phyloP scores from a whole-genome alignment of 2,888 invertebrate species.

The Sphaeridia pumilis region DNA sequence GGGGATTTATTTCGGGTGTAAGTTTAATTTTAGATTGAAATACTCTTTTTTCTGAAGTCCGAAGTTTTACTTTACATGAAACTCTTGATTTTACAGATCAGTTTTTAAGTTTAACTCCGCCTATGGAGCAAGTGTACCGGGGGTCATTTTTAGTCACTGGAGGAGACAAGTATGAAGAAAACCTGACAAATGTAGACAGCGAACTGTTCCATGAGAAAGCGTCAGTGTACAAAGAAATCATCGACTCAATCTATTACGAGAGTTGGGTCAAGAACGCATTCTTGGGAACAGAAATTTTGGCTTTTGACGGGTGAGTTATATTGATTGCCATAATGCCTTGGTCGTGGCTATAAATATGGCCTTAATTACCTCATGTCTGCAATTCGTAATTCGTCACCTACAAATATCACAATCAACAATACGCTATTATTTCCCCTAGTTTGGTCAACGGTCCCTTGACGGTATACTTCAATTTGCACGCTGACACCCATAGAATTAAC shows the following conservation, averaged over 20 bases:
- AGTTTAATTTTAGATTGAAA: no score
- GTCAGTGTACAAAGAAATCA: conserved; percentile 59
- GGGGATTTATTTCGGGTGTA: conserved; percentile 55
- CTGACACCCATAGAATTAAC: conserved; percentile 51
- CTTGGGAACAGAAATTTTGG: conserved; percentile 65
- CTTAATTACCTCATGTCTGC: no score
- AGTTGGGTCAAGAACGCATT: conserved; percentile 65
- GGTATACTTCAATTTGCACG: conserved; percentile 73
- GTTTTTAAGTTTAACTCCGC: conserved; percentile 57
- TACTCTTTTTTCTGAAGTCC: no score
- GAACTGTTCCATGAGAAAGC: conserved; percentile 60
- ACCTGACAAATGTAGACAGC: conserved; percentile 55
- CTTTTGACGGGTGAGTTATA: conserved; percentile 69
- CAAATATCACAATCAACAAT: no score
- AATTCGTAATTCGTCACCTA: no score
- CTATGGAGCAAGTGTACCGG: conserved; percentile 68
- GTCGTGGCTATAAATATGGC: no score
- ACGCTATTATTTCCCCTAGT: no score
- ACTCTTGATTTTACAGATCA: conserved; percentile 59
- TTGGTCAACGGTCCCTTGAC: conserved; percentile 58
- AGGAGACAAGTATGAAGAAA: conserved; percentile 57
- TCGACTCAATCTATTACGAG: conserved; percentile 60
- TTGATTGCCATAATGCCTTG: no score
- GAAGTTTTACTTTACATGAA: no score
- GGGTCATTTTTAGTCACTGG: conserved; percentile 62